Percentiles rank a stretch among this genome's conserved stretches.
Evolutionary conservation across 2,797 vertebrate species (phyloP).

Genomic region (Jordanella pulchra): DNA sequence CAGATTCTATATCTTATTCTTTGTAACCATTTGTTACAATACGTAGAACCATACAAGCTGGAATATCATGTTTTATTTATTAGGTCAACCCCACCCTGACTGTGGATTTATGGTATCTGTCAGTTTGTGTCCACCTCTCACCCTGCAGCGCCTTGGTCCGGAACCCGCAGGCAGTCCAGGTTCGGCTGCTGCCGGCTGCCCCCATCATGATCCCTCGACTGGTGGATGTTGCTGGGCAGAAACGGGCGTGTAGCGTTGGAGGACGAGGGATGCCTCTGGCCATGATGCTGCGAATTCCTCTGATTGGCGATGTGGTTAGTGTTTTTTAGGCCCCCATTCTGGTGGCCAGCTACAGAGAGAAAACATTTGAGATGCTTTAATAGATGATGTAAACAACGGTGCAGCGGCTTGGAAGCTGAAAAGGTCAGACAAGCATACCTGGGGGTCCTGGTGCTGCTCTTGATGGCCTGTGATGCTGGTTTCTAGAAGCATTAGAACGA

Average conservation of each 20-base stretch:
- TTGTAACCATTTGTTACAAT: no score
- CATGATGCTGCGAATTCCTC: conserved; percentile 79
- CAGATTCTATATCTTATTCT: no score
- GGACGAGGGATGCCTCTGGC: conserved; percentile 63
- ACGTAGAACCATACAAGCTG: background rate
- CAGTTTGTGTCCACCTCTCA: conserved; percentile 73
- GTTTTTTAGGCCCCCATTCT: conserved; percentile 88
- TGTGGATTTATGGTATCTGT: background rate
- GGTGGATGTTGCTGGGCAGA: conserved; percentile 81
- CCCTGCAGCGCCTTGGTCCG: conserved; percentile 96
- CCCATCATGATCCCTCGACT: conserved; percentile 71
- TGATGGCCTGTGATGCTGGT: conserved; percentile 82
- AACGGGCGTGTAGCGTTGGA: conserved; percentile 76
- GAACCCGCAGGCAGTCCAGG: conserved; percentile 92
- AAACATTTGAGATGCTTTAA: background rate
- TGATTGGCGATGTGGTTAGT: conserved; percentile 75
- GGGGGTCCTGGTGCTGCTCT: conserved; percentile 92
- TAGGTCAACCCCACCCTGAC: background rate
- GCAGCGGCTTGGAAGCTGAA: background rate
- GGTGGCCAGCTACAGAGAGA: conserved; percentile 81
- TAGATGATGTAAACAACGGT: background rate
- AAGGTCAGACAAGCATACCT: conserved; percentile 69
- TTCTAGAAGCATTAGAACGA: conserved; percentile 66
- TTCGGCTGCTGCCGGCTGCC: conserved; percentile 83
- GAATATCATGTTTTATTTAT: background rate